Evolutionary conservation across 2,797 vertebrate species (phyloP).

Genomic region (Melanotaenia maccullochi): DNA sequence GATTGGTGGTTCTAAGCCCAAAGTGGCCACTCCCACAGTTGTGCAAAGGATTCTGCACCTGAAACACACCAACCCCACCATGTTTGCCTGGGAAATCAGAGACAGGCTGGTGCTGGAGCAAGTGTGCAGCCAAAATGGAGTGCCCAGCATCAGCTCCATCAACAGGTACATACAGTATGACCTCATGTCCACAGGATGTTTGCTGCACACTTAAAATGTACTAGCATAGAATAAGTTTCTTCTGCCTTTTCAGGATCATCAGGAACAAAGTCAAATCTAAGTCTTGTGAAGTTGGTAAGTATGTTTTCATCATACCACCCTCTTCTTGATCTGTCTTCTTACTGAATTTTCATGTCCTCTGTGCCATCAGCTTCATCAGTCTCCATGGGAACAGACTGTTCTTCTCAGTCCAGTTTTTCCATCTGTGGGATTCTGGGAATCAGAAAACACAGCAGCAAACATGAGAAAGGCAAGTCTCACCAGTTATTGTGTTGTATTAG

Average conservation of each 20-base stretch:
- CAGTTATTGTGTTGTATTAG: neutral
- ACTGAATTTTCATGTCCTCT: conserved; percentile 31
- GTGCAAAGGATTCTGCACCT: conserved; percentile 91
- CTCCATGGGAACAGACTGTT: conserved; percentile 27
- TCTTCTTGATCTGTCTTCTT: neutral
- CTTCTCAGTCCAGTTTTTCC: conserved; percentile 52
- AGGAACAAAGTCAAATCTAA: conserved; percentile 55
- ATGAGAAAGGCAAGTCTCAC: conserved; percentile 40
- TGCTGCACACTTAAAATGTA: neutral
- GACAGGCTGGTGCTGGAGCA: conserved; percentile 88
- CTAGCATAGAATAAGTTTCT: neutral
- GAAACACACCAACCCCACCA: conserved; percentile 90
- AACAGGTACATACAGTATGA: conserved; percentile 77
- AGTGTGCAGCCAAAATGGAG: conserved; percentile 88
- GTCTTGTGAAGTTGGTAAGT: conserved; percentile 51
- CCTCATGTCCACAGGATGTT: neutral
- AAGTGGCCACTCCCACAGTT: conserved; percentile 93
- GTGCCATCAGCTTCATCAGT: conserved; percentile 42
- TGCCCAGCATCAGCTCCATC: conserved; percentile 93
- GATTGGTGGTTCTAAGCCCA: conserved; percentile 94
- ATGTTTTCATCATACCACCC: neutral
- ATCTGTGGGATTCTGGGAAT: conserved; percentile 65
- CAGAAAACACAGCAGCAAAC: conserved; percentile 46
- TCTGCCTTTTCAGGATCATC: conserved; percentile 64
- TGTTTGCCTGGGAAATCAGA: conserved; percentile 96